Percentiles rank a stretch among this genome's conserved stretches.
These are phyloP conservation scores for Phaetusa simplex DNA, from an alignment of 2,113 vertebrate genomes.

Conservation along the genomic window DNA sequence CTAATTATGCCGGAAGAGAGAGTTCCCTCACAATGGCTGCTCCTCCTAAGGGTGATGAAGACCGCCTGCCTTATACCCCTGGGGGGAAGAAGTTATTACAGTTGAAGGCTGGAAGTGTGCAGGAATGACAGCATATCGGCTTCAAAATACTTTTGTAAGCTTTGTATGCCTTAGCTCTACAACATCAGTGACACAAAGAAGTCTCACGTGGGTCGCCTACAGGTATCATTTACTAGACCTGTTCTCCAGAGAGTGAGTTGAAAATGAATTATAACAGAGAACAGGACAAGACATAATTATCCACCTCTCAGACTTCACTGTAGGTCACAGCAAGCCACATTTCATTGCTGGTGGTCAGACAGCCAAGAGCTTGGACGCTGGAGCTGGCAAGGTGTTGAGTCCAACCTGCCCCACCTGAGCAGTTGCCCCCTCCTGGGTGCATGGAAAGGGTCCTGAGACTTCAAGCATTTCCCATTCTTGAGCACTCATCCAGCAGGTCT, in stretches of 20 bases:
- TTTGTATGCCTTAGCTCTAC: not conserved
- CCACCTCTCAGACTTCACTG: not conserved
- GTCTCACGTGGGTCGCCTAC: not conserved
- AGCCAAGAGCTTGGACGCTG: not conserved
- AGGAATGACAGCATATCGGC: not conserved
- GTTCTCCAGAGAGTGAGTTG: not conserved
- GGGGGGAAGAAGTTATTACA: not conserved
- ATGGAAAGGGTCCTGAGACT: not conserved
- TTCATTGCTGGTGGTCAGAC: not conserved
- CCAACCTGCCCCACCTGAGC: not conserved
- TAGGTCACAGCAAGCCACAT: not conserved
- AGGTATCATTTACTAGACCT: not conserved
- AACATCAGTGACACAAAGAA: not conserved
- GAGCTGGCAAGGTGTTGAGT: not conserved
- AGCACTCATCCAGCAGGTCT: not conserved
- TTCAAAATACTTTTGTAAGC: not conserved
- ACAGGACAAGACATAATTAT: not conserved
- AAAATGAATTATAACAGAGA: not conserved
- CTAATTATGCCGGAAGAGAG: not conserved
- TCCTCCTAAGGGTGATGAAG: not conserved
- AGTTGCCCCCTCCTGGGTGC: not conserved
- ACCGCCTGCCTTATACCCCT: not conserved
- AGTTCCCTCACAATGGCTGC: not conserved
- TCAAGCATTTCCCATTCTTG: not conserved
- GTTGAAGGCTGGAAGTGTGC: not conserved